Conservation (phyloP, 2,113 vertebrate species). For the Lepisosteus osseus region DNA sequence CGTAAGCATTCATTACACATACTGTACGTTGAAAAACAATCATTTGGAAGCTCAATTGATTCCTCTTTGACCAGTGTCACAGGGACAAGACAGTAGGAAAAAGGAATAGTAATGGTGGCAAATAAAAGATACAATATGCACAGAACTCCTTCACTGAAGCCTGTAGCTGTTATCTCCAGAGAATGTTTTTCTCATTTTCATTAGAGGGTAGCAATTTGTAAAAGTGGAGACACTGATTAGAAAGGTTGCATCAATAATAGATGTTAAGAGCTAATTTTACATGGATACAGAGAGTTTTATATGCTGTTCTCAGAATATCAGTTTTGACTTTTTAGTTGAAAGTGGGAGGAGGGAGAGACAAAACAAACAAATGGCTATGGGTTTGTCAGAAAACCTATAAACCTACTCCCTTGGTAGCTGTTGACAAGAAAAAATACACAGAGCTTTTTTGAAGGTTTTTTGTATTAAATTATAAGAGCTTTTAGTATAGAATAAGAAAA, state of each 20-base stretch:
- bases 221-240: constrained; percentile 15
- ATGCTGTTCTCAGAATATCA: constrained; percentile 27
- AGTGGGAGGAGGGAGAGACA: background rate
- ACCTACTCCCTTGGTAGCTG: background rate
- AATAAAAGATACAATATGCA: background rate
- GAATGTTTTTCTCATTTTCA: background rate
- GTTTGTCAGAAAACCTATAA: constrained; percentile 3
- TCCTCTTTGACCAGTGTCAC: background rate
- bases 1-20: no score
- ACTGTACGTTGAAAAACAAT: no score
- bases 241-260: constrained; percentile 29
- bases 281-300: constrained; percentile 18
- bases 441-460: constrained; percentile 21
- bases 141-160: constrained; percentile 19
- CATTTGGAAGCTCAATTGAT: no score
- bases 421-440: background rate
- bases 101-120: background rate
- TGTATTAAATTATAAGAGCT: constrained; percentile 27
- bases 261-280: constrained; percentile 23
- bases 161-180: constrained; percentile 7
- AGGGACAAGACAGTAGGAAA: background rate
- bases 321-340: constrained; percentile 21
- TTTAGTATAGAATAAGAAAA: constrained; percentile 13
- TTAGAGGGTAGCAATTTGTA: background rate
- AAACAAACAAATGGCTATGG: background rate